These are phyloP conservation scores for Parthenolecanium corni DNA, from an alignment of 2,888 invertebrate genomes.

Conservation along the genomic window DNA sequence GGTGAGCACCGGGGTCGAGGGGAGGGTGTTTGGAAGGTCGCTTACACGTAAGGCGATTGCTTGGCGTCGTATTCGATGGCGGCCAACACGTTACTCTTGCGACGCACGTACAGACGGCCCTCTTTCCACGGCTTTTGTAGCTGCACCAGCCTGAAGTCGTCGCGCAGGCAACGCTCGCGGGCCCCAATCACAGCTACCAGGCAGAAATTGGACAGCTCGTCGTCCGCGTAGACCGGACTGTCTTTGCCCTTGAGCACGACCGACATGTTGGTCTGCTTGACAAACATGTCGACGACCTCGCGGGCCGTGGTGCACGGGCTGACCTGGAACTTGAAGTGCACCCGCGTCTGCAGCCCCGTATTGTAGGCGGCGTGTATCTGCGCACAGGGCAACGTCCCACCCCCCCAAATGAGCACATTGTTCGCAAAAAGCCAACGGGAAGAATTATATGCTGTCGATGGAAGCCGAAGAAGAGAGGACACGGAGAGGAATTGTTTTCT, in stretches of 20 bases:
- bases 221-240: constrained; percentile 73
- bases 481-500: background rate
- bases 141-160: constrained; percentile 86
- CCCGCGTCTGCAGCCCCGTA: constrained; percentile 83
- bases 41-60: constrained; percentile 49
- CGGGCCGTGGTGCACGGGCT: constrained; percentile 84
- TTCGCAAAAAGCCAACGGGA: no score
- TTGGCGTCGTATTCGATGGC: constrained; percentile 79
- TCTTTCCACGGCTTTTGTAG: constrained; percentile 93
- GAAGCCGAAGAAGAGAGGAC: background rate
- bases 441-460: no score
- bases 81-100: constrained; percentile 78
- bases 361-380: constrained; percentile 94
- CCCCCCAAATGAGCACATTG: no score
- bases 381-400: constrained; percentile 35
- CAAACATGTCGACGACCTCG: constrained; percentile 89
- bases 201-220: constrained; percentile 78
- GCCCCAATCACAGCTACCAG: constrained; percentile 92
- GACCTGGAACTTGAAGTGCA: constrained; percentile 85
- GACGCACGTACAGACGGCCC: constrained; percentile 81
- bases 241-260: constrained; percentile 73
- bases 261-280: constrained; percentile 90
- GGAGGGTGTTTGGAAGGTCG: background rate
- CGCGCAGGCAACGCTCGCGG: constrained; percentile 80
- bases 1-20: background rate